Conservation (phyloP, 2,888 invertebrate species). For the Willowsia nigromaculata region DNA sequence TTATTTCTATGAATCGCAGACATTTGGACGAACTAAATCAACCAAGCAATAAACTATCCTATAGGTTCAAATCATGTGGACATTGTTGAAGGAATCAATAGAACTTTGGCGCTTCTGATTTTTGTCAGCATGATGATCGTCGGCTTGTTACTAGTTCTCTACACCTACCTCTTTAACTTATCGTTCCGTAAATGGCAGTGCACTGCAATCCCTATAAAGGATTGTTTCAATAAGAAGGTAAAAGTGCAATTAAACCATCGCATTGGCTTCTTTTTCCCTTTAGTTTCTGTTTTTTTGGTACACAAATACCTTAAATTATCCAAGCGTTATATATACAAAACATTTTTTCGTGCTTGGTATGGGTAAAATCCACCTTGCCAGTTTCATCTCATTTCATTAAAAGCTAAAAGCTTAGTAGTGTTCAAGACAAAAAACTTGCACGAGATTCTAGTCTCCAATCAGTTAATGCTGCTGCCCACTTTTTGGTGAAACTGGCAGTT, state of each 20-base stretch:
- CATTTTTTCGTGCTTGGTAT: not conserved
- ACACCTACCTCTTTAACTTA: not conserved
- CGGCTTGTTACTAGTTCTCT: not conserved
- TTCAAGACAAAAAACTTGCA: conserved; percentile 55
- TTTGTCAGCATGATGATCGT: not conserved
- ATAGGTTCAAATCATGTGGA: not conserved
- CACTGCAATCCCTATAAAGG: conserved; percentile 5
- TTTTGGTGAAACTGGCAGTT: conserved; percentile 28
- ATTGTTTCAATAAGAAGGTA: conserved; percentile 8
- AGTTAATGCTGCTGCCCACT: conserved; percentile 22
- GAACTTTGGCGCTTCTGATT: conserved; percentile 30
- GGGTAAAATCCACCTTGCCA: conserved; percentile 48
- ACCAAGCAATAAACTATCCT: no score
- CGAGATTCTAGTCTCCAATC: conserved; percentile 32
- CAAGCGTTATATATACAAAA: not conserved
- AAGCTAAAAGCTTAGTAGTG: conserved; percentile 66
- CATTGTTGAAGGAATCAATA: not conserved
- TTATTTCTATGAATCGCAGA: no score
- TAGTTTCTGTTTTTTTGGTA: conserved; percentile 20
- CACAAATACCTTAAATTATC: not conserved
- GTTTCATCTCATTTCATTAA: conserved; percentile 52
- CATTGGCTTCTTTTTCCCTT: not conserved
- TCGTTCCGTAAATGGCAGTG: conserved; percentile 43
- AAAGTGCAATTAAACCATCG: conserved; percentile 30
- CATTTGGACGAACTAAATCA: no score